Conservation (phyloP, 2,797 vertebrate genomes). For the Pseudotriccus pelzelni region DNA sequence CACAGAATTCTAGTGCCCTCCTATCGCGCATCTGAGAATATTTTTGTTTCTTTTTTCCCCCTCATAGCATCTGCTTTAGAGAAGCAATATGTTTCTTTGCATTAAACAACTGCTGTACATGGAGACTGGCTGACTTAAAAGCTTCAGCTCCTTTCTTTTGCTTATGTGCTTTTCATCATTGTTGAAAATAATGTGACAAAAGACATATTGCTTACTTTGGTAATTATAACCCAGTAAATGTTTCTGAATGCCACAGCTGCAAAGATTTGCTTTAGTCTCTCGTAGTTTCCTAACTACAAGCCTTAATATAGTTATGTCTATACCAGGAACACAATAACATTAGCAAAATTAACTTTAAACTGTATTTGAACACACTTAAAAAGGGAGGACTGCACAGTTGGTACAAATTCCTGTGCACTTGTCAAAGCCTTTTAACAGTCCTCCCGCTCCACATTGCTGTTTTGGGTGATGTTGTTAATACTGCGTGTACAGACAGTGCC, state of each 20-base stretch:
- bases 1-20: not conserved
- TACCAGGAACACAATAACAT: not conserved
- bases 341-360: not conserved
- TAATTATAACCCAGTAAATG: conserved; percentile 10
- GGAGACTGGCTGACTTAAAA: not conserved
- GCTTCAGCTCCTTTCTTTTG: not conserved
- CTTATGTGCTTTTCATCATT: not conserved
- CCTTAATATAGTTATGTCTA: not conserved
- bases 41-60: not conserved
- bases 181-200: conserved; percentile 34
- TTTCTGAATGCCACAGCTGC: not conserved
- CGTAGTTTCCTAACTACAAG: not conserved
- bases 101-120: not conserved
- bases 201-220: not conserved
- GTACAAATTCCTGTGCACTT: not conserved
- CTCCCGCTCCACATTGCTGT: not conserved
- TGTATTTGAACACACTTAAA: not conserved
- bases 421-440: not conserved
- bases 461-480: not conserved
- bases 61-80: conserved; percentile 18
- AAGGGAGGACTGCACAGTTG: not conserved
- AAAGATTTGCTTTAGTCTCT: not conserved
- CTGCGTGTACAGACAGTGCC: not conserved
- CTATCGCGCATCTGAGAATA: not conserved
- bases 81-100: conserved; percentile 11